Base-by-base conservation (phyloP, 2,113 vertebrate genomes). In the Promerops cafer region DNA sequence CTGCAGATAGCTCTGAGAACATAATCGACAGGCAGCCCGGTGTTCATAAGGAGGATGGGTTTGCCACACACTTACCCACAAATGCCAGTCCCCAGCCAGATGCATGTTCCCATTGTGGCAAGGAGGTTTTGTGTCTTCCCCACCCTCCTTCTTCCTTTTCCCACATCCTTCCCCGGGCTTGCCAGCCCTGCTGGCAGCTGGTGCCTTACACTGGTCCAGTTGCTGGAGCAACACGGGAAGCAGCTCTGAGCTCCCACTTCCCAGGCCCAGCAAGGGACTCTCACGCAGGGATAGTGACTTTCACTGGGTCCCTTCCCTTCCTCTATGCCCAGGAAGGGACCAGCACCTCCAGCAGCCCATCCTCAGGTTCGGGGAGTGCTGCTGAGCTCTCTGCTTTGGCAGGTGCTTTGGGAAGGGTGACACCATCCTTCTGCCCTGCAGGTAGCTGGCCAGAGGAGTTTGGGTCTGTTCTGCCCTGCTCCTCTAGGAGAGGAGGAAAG, bases 281-380 rank as follows among this genome's bases (percentile, higher is more conserved):
- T 57, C 8, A 57, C 2, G 1, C 5, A 44, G 28, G 16, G 21
- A 1, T 6, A 63, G 39, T 5, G 76, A 49, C 39, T 75, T 79
- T 3, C 7, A 8, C 13, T 37, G 15, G 15, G 26, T 69, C 30
- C 33, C 8, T 78, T 78, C 79, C 26, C 30, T 70, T 70, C 18
- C 19, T 79, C 31, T 28, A 0, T 13, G 28, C 37, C 83, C 5
- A 3, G 64, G 44, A 70, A 65, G 45, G 60, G 33, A 20, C 20
- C 68, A 72, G 76, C 61, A 45, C 24, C 49, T 37, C 68, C 49
- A 64, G 40, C 40, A 85, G 56, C 76, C 42, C 6, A 5, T 47
- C 7, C 22, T 40, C 54, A 70, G 37, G 16, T 39, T 56, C 0
- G 0, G 21, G 21, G 21, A 52, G 18, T 11, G 24, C n/a, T 26